Conservation (phyloP, 2,113 vertebrate genomes). For the Apodemus speciosus region DNA sequence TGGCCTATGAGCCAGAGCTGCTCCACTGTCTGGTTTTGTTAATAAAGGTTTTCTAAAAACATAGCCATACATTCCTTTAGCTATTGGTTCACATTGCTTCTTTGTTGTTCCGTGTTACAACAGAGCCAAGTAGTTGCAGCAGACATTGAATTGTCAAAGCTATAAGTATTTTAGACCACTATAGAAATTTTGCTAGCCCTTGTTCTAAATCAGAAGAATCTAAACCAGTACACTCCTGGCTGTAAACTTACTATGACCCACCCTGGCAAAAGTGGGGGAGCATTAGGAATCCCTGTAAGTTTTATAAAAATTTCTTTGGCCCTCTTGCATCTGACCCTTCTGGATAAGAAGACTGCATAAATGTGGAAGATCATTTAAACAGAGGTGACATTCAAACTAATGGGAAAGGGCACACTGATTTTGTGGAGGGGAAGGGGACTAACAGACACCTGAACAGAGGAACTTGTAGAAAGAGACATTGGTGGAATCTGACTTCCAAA, state of each 20-base stretch:
- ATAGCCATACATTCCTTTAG: background rate
- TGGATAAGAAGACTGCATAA: background rate
- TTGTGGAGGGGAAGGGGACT: background rate
- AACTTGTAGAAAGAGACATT: background rate
- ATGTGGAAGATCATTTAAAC: background rate
- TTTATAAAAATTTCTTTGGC: background rate
- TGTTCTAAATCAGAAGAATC: background rate
- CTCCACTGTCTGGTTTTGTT: conserved; percentile 9
- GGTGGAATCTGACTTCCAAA: background rate
- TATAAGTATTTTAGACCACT: background rate
- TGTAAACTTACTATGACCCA: background rate
- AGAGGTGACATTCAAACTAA: background rate
- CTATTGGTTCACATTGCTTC: background rate
- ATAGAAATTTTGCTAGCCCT: background rate
- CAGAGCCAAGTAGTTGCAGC: background rate
- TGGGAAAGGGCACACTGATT: background rate
- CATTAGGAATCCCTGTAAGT: background rate
- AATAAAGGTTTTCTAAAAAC: background rate
- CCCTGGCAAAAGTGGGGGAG: background rate
- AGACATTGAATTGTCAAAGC: background rate
- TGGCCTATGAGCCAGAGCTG: background rate
- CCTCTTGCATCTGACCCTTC: background rate
- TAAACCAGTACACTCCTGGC: background rate
- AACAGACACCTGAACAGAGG: background rate
- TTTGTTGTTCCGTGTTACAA: background rate